Base-by-base conservation (phyloP, 2,797 vertebrate species). In the Smutsia gigantea region DNA sequence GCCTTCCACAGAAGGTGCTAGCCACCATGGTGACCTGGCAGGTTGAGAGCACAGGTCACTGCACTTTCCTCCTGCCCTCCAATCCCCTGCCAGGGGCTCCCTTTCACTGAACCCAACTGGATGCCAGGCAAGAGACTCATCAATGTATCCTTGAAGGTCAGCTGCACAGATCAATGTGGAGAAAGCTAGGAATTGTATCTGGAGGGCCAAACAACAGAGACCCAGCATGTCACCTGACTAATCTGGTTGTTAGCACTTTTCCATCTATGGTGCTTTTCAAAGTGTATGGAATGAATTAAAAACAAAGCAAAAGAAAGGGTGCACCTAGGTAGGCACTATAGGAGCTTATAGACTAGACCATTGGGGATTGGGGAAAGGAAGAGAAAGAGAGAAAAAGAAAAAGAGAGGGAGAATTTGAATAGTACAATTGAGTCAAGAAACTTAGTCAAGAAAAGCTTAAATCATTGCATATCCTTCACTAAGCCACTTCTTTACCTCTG, bases 401-500 rank as follows among this genome's bases (percentile, higher is more conserved):
- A 17, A 83, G 7, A n/a, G 37, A 86, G 18, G 18, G 42, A 59
- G 49, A 89, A 87, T 63, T 93, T 90, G 57, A 82, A 59, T 51
- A 37, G 5, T 53, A 83, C 21, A 86, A 72, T 87, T n/a, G 19
- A 75, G 49, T 66, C 25, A 94, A 90, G 53, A 63, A 90, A 39
- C 31, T 86, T 69, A 78, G 5, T 23, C 42, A 71, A 84, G n/a
- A 57, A 46, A 46, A 46, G 42, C 17, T 81, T 69, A 94, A 90
- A 94, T 83, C 25, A 87, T 55, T 39, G 4, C 39, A 29, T 74
- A 57, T 72, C 5, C 42, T 88, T 86, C 94, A 84, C 34, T 92
- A 75, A 93, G 37, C 5, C 15, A 59, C 11, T 63, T 94, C 21
- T 74, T 34, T 9, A 69, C 69, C 10, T 93, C 21, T 86, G 34